These are phyloP conservation scores for Macrobrachium nipponense DNA, from an alignment of 1,140 invertebrate genomes.

Conservation along the genomic window DNA sequence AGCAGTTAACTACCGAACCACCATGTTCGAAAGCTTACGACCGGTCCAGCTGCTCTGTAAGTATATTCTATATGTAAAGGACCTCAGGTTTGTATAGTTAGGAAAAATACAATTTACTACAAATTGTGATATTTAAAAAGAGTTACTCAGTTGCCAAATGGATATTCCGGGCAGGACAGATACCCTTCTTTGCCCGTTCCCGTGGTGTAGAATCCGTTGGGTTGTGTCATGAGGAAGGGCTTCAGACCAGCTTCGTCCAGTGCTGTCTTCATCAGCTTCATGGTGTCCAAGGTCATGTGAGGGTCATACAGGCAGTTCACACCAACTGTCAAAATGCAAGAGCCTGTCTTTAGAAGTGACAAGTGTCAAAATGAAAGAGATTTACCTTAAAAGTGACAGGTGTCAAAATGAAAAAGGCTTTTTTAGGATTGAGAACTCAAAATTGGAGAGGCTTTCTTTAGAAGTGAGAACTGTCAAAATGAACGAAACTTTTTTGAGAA, in stretches of 20 bases:
- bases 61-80: no score
- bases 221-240: conserved; percentile 68
- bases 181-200: conserved; percentile 68
- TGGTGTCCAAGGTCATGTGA: conserved; percentile 64
- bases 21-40: no score
- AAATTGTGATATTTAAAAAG: no score
- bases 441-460: background rate
- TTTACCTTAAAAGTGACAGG: background rate
- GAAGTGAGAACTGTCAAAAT: no score
- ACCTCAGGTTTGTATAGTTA: no score
- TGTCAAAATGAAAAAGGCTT: background rate
- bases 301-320: conserved; percentile 69
- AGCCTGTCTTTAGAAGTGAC: background rate
- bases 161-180: conserved; percentile 69
- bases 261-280: conserved; percentile 66
- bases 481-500: no score
- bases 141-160: conserved; percentile 66
- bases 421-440: background rate
- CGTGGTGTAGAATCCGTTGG: conserved; percentile 67
- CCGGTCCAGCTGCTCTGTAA: no score
- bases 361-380: background rate
- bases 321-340: conserved; percentile 65
- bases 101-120: no score
- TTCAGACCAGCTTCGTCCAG: conserved; percentile 66
- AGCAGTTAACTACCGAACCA: no score